Evolutionary conservation across 2,797 vertebrate genomes (phyloP).

Genomic region (Amazona ochrocephala): DNA sequence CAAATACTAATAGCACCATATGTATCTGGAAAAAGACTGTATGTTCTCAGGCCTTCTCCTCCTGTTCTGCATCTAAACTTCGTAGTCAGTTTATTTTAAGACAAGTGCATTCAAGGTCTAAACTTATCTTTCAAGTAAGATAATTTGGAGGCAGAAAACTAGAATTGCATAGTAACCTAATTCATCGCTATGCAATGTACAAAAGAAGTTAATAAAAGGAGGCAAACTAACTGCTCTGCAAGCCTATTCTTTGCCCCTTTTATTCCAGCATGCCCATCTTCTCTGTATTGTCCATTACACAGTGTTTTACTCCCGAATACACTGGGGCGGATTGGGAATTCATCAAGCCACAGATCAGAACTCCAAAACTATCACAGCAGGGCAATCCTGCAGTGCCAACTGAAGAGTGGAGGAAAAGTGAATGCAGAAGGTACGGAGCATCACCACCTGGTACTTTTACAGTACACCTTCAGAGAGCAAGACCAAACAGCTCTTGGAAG

Average conservation of each 20-base stretch:
- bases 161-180: background rate
- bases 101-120: background rate
- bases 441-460: background rate
- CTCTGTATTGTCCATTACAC: too few species aligned
- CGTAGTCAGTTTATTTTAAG: background rate
- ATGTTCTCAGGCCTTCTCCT: background rate
- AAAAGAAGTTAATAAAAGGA: background rate
- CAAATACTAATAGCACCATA: background rate
- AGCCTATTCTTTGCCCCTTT: background rate
- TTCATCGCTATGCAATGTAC: background rate
- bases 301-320: background rate
- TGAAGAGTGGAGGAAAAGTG: background rate
- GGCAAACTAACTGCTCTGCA: background rate
- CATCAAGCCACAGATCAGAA: background rate
- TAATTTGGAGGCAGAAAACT: background rate
- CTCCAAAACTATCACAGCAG: background rate
- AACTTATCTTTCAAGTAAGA: background rate
- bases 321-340: background rate
- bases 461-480: background rate
- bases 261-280: background rate
- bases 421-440: background rate
- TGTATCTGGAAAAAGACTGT: background rate
- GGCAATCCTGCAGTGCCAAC: background rate
- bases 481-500: background rate
- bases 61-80: background rate